Base-by-base conservation (phyloP, 2,797 vertebrate species). In the Oophaga sylvatica region DNA sequence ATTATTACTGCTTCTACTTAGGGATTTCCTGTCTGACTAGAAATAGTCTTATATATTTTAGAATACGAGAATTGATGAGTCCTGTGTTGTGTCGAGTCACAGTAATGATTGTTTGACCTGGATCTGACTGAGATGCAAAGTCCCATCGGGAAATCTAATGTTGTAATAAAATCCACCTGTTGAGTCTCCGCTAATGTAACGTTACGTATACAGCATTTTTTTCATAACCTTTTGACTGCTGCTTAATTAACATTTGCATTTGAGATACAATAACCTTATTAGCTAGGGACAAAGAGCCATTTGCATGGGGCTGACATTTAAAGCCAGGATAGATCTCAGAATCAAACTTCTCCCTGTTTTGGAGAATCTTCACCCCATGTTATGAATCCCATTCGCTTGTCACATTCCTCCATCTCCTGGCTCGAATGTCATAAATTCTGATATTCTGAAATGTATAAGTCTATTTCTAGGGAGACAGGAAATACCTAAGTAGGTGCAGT, bases 21-120 rank as follows among this genome's bases (percentile, higher is more conserved):
- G 67, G 65, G 81, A 83, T 84, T 88, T 83, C 81, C 73, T 87
- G 81, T 84, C 65, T 84, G 75, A 79, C 81, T 88, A 71, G 73
- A 68, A 87, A 84, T 53, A 79, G 31, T 17, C 62, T 70, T 71
- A 35, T 29, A 20, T 12, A 78, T 75, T 83, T 15, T 26, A 56
- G 26, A 41, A 78, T 41, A 71, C 80, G 9, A 35, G 20, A 85
- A 76, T 65, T 67, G 68, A 85, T 88, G 83, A 75, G 63, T 57
- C 29, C 29, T n/a, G 70, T 17, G 16, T 78, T 62, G 22, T 78
- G 48, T 31, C 11, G 45, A 83, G 29, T 8, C 59, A 20, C 31
- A 77, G 12, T 70, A 48, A 87, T 83, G 70, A 76, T 76, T 84
- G 29, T 84, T 41, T 84, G 77, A 35, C 22, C 76, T 35, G 26